Base-by-base conservation (phyloP, 1,140 invertebrate species). In the Pissodes strobi region DNA sequence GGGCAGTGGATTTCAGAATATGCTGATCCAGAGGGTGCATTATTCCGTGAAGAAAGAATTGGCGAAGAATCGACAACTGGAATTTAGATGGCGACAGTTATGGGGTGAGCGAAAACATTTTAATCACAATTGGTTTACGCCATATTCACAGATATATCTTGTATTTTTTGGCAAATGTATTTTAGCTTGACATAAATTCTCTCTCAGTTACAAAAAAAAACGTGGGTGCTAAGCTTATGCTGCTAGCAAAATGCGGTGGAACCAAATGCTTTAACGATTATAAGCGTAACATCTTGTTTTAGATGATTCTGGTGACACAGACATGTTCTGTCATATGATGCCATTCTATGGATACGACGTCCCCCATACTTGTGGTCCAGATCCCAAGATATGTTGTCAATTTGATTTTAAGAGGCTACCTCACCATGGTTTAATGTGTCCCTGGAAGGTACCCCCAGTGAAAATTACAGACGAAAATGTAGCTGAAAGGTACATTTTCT, bases 321-420 rank as follows among this genome's bases (percentile, higher is more conserved):
- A 96, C 68, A 88, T 99, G 17, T 88, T 97, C 51, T 97, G 95
- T 9, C 97, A 99, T 72, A 87, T 98, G 86, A 98, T 99, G 94
- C 97, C 97, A 12, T 99, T 99, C 79, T 99, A 98, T 79, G 95
- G 93, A 34, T 99, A 99, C 74, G 97, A 98, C 77, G 85, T 99
- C 8, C 97, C 97, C 2, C 96, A 99, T 74, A 95, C 97, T 0
- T 99, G 97, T 81, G 97, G 97, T 0, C 97, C 97, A 0, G 94
- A 99, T 83, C 95, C 95, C 0, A 95, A 94, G 81, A 80, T 96
- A 21, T 99, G 97, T 77, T 97, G 97, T 76, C 95, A 99, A 79
- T 99, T 99, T 82, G 98, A 99, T 82, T 99, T 99, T 75, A 92
- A 91, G 72, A 83, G 95, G 38, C 80, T 98, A 46, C 89, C 90